These are phyloP conservation scores for Megalopta genalis DNA, from an alignment of 1,140 invertebrate genomes.

Conservation along the genomic window DNA sequence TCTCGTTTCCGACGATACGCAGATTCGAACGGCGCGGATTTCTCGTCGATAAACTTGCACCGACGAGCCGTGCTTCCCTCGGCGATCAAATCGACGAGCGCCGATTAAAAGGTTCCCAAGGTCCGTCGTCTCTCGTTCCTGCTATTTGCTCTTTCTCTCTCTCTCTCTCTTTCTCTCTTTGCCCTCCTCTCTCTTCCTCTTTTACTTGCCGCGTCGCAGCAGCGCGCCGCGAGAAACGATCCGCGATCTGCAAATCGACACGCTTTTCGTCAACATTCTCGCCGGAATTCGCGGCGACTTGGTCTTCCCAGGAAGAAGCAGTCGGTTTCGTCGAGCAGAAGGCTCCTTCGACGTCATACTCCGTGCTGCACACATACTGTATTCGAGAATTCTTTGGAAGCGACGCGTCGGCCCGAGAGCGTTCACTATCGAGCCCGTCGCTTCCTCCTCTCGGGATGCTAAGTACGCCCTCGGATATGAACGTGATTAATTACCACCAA, in stretches of 20 bases:
- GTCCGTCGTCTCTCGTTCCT: conserved; percentile 8
- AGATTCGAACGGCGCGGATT: conserved; percentile 29
- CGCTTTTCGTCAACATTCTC: too few species aligned
- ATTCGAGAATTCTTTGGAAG: conserved; percentile 43
- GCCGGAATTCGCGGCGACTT: too few species aligned
- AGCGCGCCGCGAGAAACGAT: neutral
- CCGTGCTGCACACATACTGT: neutral
- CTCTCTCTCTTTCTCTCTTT: too few species aligned
- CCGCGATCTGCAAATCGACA: too few species aligned
- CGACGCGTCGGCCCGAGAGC: conserved; percentile 42
- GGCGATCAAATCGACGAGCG: conserved; percentile 19
- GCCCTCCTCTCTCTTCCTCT: too few species aligned
- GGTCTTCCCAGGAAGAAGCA: too few species aligned
- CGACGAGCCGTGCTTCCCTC: conserved; percentile 30
- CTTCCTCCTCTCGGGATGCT: conserved; percentile 64
- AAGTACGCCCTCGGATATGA: conserved; percentile 71
- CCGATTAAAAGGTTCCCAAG: conserved; percentile 1
- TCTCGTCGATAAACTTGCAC: conserved; percentile 50
- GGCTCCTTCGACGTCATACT: too few species aligned
- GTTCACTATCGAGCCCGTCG: conserved; percentile 18
- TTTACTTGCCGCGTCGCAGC: too few species aligned
- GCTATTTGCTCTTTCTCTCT: too few species aligned
- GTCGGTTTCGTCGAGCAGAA: too few species aligned
- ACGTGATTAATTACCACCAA: conserved; percentile 77
- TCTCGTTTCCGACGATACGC: conserved; percentile 18